Evolutionary conservation across 2,797 vertebrate genomes (phyloP), one percentile per base, ranked within the genome.

Genomic region (Hippocampus kuda): DNA sequence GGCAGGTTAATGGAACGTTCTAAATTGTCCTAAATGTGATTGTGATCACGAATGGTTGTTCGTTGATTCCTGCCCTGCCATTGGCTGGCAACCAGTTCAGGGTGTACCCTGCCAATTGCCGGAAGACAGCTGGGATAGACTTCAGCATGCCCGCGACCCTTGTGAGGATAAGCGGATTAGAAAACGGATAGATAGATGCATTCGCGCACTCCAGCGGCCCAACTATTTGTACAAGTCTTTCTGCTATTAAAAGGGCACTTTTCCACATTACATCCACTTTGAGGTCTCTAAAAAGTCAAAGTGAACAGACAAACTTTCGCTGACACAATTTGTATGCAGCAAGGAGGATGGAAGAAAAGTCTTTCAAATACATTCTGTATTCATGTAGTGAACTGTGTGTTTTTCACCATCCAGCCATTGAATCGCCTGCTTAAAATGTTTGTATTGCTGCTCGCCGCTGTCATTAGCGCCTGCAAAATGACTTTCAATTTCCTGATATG

Each of bases 331-430:
- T 85, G 81, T 84, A 87, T 87, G 86, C 84, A 73, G 77, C 71
- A 69, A 75, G 79, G 82, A 81, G 76, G 75, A 69, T 38, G 60
- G 74, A 80, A 79, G 68, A 84, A 86, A 84, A 75, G 76, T 72
- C 77, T 85, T 86, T 85, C 76, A 83, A 76, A 84, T 75, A 71
- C 68, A 30, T 77, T 85, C 74, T 77, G 81, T 77, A 85, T 89
- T 90, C 84, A 84, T 83, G 77, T 70, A 44, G 77, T 22, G 67
- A 75, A 67, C 53, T 38, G 68, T 81, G 75, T 77, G 76, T 83
- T 70, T 84, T 85, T 80, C 79, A 80, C 79, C 72, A 78, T 65
- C 79, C 77, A 84, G 75, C 77, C 72, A 72, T 69, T 79, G 63
- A 85, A 82, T 83, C 2, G 49, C 67, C 78, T 75, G 70, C 70